Percentiles rank a stretch among this genome's conserved stretches.
phyloP scores from a whole-genome alignment of 2,888 invertebrate genomes.

The Aphidoletes aphidimyza region DNA sequence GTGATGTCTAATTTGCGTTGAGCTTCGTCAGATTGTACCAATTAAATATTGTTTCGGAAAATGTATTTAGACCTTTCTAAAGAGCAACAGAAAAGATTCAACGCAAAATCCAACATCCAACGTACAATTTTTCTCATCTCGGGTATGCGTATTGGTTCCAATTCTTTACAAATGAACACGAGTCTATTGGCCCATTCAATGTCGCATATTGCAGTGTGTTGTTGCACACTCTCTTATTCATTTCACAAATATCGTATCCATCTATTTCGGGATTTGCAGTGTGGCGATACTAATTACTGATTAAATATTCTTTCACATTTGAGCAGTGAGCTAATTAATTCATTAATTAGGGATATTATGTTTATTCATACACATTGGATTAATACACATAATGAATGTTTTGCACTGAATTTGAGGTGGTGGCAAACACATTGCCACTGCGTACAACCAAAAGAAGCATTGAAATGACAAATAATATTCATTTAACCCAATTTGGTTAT shows the following conservation, averaged over 20 bases:
- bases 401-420: no score
- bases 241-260: constrained; percentile 44
- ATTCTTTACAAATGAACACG: background rate
- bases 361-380: constrained; percentile 31
- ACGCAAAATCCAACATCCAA: no score
- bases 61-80: background rate
- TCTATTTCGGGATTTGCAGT: constrained; percentile 46
- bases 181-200: background rate
- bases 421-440: no score
- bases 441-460: no score
- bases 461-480: no score
- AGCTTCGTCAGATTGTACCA: background rate
- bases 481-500: no score
- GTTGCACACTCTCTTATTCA: background rate
- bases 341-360: constrained; percentile 53
- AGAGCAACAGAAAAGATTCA: background rate
- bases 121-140: background rate
- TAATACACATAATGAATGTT: no score
- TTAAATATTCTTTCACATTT: constrained; percentile 42
- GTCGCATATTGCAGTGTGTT: constrained; percentile 11
- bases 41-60: constrained; percentile 43
- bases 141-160: background rate
- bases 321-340: constrained; percentile 44
- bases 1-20: constrained; percentile 51
- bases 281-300: constrained; percentile 43